A percentile compares a stretch with the other conserved stretches of the same genome.
Conservation (phyloP, 1,140 invertebrate species). For the Sminthurinus signatus region DNA sequence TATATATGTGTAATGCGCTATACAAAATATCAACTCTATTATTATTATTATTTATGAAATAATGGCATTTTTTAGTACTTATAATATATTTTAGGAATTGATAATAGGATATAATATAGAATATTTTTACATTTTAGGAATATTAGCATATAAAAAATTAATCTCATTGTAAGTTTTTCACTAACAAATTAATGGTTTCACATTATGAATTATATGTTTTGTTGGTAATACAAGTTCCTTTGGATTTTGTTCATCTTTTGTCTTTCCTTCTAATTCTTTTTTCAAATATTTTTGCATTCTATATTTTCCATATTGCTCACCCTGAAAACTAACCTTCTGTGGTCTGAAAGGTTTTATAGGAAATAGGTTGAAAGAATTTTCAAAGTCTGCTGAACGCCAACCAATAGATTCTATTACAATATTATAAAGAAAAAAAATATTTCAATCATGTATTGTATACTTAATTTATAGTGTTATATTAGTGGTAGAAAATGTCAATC, state of each 20-base stretch:
- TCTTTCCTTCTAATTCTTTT: background rate
- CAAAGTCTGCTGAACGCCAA: slow-evolving; percentile 19
- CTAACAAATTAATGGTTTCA: slow-evolving; percentile 29
- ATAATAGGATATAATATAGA: too few relatives aligned
- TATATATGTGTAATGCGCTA: too few relatives aligned
- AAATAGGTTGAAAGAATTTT: slow-evolving; percentile 27
- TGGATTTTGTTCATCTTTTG: slow-evolving; percentile 3
- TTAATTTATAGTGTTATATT: background rate
- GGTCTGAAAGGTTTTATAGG: background rate
- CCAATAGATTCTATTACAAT: slow-evolving; percentile 21
- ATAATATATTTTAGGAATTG: too few relatives aligned
- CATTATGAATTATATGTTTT: slow-evolving; percentile 15
- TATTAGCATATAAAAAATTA: too few relatives aligned
- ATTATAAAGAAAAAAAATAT: slow-evolving; percentile 3
- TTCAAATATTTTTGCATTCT: slow-evolving; percentile 19
- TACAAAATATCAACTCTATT: too few relatives aligned
- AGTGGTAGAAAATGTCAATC: background rate
- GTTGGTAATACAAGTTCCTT: slow-evolving; percentile 5
- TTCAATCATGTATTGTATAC: too few relatives aligned
- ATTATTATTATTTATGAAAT: too few relatives aligned
- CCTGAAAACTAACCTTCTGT: slow-evolving; percentile 22
- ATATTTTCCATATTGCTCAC: slow-evolving; percentile 31
- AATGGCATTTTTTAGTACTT: too few relatives aligned
- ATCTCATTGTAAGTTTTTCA: slow-evolving; percentile 8
- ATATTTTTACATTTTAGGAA: too few relatives aligned